Percentiles rank a stretch among this genome's conserved stretches.
These are phyloP conservation scores for Caenorhabditis japonica DNA, from an alignment of 2,888 invertebrate species.

Conservation along the genomic window DNA sequence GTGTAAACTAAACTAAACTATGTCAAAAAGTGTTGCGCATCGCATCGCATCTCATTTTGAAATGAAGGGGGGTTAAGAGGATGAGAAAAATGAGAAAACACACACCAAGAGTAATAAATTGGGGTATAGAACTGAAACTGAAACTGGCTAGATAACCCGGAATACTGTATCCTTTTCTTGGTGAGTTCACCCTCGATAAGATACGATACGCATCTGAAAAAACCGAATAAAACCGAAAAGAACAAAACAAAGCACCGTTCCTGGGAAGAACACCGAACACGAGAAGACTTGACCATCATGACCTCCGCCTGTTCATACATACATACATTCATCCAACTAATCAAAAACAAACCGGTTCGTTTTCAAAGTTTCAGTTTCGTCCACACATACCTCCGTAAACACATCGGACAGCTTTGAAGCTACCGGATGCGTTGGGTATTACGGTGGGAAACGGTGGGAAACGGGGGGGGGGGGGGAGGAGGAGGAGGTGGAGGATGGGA, in stretches of 20 bases:
- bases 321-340: conserved; percentile 30
- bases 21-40: conserved; percentile 52
- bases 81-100: conserved; percentile 1
- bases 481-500: conserved; percentile 9
- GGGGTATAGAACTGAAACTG: conserved; percentile 30
- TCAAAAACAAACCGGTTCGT: conserved; percentile 45
- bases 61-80: neutral
- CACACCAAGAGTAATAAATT: too few relatives aligned
- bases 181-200: too few relatives aligned
- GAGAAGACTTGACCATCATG: conserved; percentile 24
- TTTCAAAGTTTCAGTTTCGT: conserved; percentile 48
- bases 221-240: too few relatives aligned
- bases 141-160: conserved; percentile 30
- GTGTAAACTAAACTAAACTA: conserved; percentile 33
- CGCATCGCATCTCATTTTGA: too few relatives aligned
- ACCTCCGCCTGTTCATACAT: conserved; percentile 29
- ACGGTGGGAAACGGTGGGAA: neutral
- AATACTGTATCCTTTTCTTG: too few relatives aligned
- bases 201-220: too few relatives aligned
- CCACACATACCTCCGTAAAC: conserved; percentile 40
- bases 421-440: conserved; percentile 32
- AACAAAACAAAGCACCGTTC: too few relatives aligned
- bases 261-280: conserved; percentile 12
- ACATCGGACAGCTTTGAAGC: conserved; percentile 35
- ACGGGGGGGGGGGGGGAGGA: conserved; percentile 1